Conservation (phyloP, 2,797 vertebrate genomes). For the Chelon auratus region DNA sequence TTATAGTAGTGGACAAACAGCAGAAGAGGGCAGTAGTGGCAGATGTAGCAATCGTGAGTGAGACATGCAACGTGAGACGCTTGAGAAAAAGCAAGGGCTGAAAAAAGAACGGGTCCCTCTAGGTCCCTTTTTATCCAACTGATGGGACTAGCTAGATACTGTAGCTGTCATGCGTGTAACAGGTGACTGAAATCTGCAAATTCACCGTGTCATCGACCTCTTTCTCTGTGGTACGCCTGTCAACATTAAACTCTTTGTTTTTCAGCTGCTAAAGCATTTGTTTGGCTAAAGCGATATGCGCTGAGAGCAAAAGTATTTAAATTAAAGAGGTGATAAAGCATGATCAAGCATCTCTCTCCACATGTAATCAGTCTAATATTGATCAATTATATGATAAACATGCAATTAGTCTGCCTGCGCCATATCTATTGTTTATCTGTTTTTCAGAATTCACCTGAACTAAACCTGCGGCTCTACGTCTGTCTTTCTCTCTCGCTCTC, state of each 20-base stretch:
- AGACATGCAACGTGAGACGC: no score
- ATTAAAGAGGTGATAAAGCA: not conserved
- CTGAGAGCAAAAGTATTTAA: not conserved
- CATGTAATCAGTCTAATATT: not conserved
- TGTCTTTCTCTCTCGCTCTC: not conserved
- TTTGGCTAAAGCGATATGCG: not conserved
- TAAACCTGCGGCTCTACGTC: not conserved
- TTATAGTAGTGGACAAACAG: no score
- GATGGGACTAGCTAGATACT: no score
- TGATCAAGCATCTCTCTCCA: not conserved
- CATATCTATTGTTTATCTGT: not conserved
- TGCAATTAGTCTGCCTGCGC: conserved; percentile 19
- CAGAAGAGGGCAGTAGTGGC: no score
- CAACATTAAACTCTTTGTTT: not conserved
- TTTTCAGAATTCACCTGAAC: not conserved
- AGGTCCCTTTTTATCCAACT: no score
- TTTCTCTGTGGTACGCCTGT: not conserved
- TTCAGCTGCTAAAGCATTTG: not conserved
- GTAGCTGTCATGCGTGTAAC: no score
- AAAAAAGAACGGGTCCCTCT: no score
- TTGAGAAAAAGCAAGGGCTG: no score
- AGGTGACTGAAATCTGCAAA: no score
- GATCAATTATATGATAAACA: conserved; percentile 43
- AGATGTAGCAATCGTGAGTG: no score
- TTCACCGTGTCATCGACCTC: no score